phyloP scores from a whole-genome alignment of 2,888 invertebrate genomes.

The Rotaria magnacalcarata region DNA sequence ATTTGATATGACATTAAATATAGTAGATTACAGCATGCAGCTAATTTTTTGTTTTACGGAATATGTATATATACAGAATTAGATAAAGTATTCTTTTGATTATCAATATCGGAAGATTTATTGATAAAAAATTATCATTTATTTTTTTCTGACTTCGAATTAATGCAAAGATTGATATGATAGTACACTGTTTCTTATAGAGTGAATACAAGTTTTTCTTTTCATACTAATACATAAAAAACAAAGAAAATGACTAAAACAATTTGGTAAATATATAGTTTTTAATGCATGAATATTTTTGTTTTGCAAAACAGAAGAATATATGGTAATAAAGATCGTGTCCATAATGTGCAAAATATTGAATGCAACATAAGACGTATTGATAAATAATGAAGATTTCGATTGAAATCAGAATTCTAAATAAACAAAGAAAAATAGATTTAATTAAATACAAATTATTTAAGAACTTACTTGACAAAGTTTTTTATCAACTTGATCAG shows the following conservation, averaged over 20 bases:
- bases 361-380: not conserved
- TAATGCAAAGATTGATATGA: not conserved
- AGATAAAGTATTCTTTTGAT: too few relatives aligned
- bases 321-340: not conserved
- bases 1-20: too few relatives aligned
- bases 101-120: too few relatives aligned
- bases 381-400: not conserved
- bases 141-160: not conserved
- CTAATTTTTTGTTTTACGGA: too few relatives aligned
- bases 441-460: not conserved
- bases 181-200: not conserved
- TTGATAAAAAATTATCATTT: too few relatives aligned
- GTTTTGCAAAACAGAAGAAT: not conserved
- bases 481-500: conserved; percentile 29
- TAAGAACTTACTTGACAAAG: not conserved
- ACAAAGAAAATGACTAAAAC: not conserved
- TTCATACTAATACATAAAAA: not conserved
- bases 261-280: not conserved
- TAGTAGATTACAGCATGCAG: too few relatives aligned
- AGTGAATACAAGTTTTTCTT: not conserved
- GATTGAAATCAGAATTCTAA: not conserved
- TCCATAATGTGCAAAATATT: not conserved
- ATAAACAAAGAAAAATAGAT: not conserved
- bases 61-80: too few relatives aligned
- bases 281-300: not conserved